Conservation (phyloP, 1,140 invertebrate genomes). For the Nasonia giraulti region DNA sequence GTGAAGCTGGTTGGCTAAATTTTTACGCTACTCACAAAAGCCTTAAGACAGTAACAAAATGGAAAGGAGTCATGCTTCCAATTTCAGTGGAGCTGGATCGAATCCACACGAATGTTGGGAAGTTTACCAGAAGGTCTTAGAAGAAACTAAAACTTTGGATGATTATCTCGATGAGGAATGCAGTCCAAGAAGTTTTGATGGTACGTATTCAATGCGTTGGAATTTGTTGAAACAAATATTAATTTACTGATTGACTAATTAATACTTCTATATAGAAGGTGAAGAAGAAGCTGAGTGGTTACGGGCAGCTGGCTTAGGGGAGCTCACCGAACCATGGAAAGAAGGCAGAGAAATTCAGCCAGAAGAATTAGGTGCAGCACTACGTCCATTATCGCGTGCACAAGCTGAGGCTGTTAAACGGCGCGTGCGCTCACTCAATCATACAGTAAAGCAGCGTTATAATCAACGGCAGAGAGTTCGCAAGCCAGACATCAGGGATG, state of each 20-base stretch:
- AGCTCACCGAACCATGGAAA: slow-evolving; percentile 77
- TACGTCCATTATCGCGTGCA: slow-evolving; percentile 76
- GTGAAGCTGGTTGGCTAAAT: slow-evolving; percentile 4
- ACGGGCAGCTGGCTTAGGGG: slow-evolving; percentile 76
- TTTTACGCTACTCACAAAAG: neutral
- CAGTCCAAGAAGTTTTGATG: slow-evolving; percentile 70
- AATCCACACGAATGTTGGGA: slow-evolving; percentile 75
- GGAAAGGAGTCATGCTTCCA: slow-evolving; percentile 64
- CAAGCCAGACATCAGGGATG: slow-evolving; percentile 85
- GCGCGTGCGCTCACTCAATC: slow-evolving; percentile 85
- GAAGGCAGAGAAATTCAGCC: slow-evolving; percentile 78
- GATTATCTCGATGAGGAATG: slow-evolving; percentile 75
- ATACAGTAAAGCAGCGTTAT: slow-evolving; percentile 82
- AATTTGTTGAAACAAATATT: slow-evolving; percentile 20
- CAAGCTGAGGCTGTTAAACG: slow-evolving; percentile 86
- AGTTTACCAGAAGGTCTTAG: slow-evolving; percentile 73
- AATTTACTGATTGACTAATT: slow-evolving; percentile 38
- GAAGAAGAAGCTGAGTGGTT: slow-evolving; percentile 79
- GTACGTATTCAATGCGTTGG: slow-evolving; percentile 56
- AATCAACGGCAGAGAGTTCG: slow-evolving; percentile 79
- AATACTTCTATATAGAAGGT: slow-evolving; percentile 69
- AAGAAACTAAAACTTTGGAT: slow-evolving; percentile 73
- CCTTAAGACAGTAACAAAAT: slow-evolving; percentile 57
- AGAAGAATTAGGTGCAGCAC: slow-evolving; percentile 75
- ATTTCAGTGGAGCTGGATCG: slow-evolving; percentile 64